phyloP scores from a whole-genome alignment of 2,113 vertebrate genomes.

The Hypocryptadius cinnamomeus region DNA sequence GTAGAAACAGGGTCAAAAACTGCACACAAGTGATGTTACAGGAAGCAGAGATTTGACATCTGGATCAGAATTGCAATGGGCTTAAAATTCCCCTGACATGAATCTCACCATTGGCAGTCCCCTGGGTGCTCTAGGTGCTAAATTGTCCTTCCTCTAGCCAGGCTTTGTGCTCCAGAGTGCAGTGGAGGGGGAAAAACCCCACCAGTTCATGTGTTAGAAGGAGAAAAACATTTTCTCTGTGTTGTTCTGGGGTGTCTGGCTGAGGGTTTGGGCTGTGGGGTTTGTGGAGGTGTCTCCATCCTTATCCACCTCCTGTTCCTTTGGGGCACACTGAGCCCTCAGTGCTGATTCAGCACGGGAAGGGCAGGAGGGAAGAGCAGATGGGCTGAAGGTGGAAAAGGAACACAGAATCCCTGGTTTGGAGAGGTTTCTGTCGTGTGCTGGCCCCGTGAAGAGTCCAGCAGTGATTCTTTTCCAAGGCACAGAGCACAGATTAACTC shows the following conservation, averaged over 20 bases:
- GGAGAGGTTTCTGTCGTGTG: neutral
- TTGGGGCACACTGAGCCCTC: neutral
- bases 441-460: neutral
- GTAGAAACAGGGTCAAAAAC: neutral
- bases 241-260: neutral
- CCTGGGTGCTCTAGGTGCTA: neutral
- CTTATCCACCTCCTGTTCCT: neutral
- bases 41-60: constrained; percentile 49
- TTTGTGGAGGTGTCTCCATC: neutral
- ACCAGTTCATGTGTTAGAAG: neutral
- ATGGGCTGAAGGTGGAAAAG: neutral
- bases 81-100: neutral
- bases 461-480: neutral
- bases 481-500: neutral
- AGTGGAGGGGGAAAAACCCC: neutral
- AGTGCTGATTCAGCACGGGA: neutral
- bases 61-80: constrained; percentile 7
- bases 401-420: neutral
- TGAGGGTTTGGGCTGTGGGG: accelerated
- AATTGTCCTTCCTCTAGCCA: neutral
- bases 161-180: neutral
- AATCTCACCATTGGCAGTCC: neutral
- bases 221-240: accelerated
- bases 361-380: neutral
- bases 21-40: constrained; percentile 15